phyloP scores from a whole-genome alignment of 2,888 invertebrate species.

The Drosophila yooni region DNA sequence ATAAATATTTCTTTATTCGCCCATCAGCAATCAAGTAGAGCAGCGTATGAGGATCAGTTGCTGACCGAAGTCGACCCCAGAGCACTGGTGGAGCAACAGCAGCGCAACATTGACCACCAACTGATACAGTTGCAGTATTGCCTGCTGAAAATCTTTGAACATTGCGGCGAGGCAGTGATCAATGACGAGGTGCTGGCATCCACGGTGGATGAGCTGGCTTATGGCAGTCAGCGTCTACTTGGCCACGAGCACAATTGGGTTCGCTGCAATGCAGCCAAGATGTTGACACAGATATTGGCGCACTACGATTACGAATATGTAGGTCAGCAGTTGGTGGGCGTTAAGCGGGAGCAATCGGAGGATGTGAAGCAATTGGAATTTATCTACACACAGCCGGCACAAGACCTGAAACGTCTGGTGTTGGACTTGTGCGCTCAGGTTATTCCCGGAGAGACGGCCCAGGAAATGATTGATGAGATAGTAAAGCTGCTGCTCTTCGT shows the following conservation, averaged over 20 bases:
- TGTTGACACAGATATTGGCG: slow-evolving; percentile 90
- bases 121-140: slow-evolving; percentile 91
- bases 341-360: slow-evolving; percentile 48
- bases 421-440: slow-evolving; percentile 92
- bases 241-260: slow-evolving; percentile 95
- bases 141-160: slow-evolving; percentile 88
- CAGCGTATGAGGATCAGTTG: slow-evolving; percentile 28
- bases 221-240: slow-evolving; percentile 89
- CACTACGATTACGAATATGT: slow-evolving; percentile 88
- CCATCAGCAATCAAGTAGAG: slow-evolving; percentile 6
- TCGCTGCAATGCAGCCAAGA: slow-evolving; percentile 90
- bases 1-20: background rate
- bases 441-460: slow-evolving; percentile 88
- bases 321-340: slow-evolving; percentile 85
- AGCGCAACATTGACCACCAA: slow-evolving; percentile 90
- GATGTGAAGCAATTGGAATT: slow-evolving; percentile 85
- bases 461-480: slow-evolving; percentile 90
- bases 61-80: slow-evolving; percentile 53
- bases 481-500: slow-evolving; percentile 90
- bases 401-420: slow-evolving; percentile 88
- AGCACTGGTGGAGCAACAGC: slow-evolving; percentile 86
- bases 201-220: slow-evolving; percentile 87
- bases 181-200: slow-evolving; percentile 67
- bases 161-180: slow-evolving; percentile 88
- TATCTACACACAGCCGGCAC: slow-evolving; percentile 88